Evolutionary conservation across 2,113 vertebrate genomes (phyloP), one percentile per base, ranked within the genome.

Genomic region (Oryzias woworae): DNA sequence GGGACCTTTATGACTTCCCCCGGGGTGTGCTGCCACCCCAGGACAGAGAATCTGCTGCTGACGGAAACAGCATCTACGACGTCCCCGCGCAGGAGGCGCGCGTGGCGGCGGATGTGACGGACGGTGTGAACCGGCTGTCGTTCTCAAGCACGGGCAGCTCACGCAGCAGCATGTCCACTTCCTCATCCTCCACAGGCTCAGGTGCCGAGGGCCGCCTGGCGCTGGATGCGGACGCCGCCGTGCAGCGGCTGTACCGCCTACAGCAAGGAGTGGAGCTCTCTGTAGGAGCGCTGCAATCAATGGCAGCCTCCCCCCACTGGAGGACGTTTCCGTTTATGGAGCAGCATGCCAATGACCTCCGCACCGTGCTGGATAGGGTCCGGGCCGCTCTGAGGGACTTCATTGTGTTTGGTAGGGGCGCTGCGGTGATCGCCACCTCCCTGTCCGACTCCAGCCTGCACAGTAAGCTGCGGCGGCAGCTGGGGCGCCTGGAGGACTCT

Each of bases 141-240:
- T 94, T 98, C 87, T 98, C 97, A 70, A 98, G 96, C 68, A 98
- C 95, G 0, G 96, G 94, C 82, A 97, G 96, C 84, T 95, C 95
- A 0, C 90, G 95, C 66, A 97, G 96, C 75, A 97, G 95, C 85
- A 98, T 98, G 96, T 98, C 96, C 66, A 98, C 95, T 0, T 98
- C 96, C 6, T 98, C 96, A 65, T 95, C 96, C 0, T 97, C 95
- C 7, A 90, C 94, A 0, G 64, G 94, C 62, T 95, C 94, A 46
- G 66, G 89, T 56, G 90, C 63, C 0, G 93, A 45, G 73, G 89
- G 60, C 62, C 93, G 89, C 85, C 86, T 95, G 20, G 36, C 75
- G 1, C 75, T 95, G 70, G 95, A 96, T 42, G 85, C 94, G 26
- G 95, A 99, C 79, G 85, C 92, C 0, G 96, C 95, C 8, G 84